phyloP scores from a whole-genome alignment of 2,113 vertebrate species.

The Sphaerodactylus townsendi region DNA sequence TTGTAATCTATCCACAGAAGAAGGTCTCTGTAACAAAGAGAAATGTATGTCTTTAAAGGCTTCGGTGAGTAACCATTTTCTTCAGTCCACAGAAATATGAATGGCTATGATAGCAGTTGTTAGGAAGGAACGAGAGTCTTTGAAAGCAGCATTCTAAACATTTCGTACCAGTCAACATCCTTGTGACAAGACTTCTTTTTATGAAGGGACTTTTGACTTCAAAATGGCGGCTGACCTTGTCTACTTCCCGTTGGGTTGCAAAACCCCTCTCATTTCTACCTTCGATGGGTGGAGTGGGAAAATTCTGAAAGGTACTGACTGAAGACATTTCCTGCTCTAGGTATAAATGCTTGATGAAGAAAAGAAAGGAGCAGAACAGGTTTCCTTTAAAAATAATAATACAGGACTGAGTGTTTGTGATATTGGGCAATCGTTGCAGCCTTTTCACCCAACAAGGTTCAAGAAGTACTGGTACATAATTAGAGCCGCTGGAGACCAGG shows the following conservation, averaged over 20 bases:
- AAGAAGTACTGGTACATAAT: neutral
- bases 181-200: neutral
- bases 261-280: neutral
- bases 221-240: neutral
- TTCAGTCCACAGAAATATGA: no score
- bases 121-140: no score
- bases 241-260: neutral
- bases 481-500: neutral
- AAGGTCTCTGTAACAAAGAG: no score
- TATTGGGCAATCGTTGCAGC: neutral
- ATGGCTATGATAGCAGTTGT: no score
- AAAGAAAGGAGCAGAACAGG: neutral
- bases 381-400: neutral
- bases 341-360: neutral
- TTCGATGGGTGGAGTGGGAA: conserved; percentile 10
- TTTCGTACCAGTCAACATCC: no score
- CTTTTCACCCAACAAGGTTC: neutral
- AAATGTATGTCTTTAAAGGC: no score
- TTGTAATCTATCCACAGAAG: no score
- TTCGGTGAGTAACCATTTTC: no score
- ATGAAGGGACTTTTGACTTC: neutral
- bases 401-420: neutral
- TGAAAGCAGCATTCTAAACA: no score
- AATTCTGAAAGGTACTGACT: neutral
- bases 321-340: neutral